Conservation (phyloP, 2,797 vertebrate species). For the Sylvia borin region DNA sequence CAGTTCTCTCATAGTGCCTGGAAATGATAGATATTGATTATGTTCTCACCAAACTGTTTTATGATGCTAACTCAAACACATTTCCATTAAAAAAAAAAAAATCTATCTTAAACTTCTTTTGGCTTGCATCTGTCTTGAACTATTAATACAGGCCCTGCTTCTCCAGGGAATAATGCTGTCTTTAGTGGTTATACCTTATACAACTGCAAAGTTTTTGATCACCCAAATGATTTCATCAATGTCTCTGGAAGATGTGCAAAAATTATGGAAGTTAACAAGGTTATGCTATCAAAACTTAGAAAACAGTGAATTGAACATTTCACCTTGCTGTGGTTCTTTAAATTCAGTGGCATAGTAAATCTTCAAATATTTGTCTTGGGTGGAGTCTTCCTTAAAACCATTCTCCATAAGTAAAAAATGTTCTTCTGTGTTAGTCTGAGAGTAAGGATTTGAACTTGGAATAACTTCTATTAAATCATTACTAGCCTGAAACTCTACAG, state of each 20-base stretch:
- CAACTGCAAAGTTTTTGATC: not conserved
- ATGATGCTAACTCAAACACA: not conserved
- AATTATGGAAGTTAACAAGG: not conserved
- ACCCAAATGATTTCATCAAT: not conserved
- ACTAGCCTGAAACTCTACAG: not conserved
- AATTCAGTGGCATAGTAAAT: not conserved
- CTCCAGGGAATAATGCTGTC: not conserved
- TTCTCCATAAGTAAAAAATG: not conserved
- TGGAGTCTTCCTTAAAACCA: conserved; percentile 4
- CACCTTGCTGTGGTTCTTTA: conserved; percentile 63
- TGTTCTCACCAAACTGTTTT: not conserved
- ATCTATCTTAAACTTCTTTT: not conserved
- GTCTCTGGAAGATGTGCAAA: fast-evolving
- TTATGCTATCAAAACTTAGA: not conserved
- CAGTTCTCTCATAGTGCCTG: not conserved
- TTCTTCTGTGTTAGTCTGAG: conserved; percentile 57
- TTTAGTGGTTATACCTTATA: not conserved
- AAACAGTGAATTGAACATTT: not conserved
- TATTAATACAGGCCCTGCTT: not conserved
- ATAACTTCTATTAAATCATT: conserved; percentile 66
- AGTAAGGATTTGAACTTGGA: conserved; percentile 80
- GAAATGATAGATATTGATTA: not conserved
- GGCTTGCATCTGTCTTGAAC: not conserved
- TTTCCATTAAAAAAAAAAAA: not conserved
- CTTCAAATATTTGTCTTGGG: not conserved